Percentiles rank a stretch among this genome's conserved stretches.
Evolutionary conservation across 2,113 vertebrate species (phyloP).

Genomic region (Arvicanthis niloticus): DNA sequence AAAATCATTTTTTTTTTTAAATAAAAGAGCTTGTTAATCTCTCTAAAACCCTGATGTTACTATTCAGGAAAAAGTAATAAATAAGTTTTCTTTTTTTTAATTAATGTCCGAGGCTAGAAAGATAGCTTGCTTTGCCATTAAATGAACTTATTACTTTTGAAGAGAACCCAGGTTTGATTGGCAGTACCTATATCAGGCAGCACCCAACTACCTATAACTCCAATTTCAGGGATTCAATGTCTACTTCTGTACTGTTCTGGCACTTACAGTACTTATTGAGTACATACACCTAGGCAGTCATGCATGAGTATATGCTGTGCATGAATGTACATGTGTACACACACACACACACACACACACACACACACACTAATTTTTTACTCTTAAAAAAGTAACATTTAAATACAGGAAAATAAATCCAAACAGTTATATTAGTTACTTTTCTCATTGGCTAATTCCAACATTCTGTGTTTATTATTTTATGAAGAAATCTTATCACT

Average conservation of each 20-base stretch:
- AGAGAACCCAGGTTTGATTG: background rate
- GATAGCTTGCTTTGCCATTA: background rate
- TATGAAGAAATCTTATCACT: slow-evolving; percentile 17
- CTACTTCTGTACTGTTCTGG: background rate
- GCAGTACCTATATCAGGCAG: background rate
- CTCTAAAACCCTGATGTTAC: background rate
- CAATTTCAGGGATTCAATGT: background rate
- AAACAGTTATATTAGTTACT: background rate
- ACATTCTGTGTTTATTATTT: slow-evolving; percentile 3
- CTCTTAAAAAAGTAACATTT: background rate
- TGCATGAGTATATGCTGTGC: no score
- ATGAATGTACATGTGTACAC: background rate
- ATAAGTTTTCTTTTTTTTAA: background rate
- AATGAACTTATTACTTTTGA: background rate
- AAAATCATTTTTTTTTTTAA: background rate
- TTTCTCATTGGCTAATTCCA: background rate
- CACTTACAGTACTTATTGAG: background rate
- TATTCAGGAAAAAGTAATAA: background rate
- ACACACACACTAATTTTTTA: background rate
- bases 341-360: background rate
- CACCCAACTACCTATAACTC: background rate
- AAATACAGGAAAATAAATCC: background rate
- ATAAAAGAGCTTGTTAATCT: background rate
- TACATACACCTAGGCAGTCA: background rate
- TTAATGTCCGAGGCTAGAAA: background rate